Evolutionary conservation across 2,113 vertebrate genomes (phyloP).

Genomic region (Mormoops blainvillei): DNA sequence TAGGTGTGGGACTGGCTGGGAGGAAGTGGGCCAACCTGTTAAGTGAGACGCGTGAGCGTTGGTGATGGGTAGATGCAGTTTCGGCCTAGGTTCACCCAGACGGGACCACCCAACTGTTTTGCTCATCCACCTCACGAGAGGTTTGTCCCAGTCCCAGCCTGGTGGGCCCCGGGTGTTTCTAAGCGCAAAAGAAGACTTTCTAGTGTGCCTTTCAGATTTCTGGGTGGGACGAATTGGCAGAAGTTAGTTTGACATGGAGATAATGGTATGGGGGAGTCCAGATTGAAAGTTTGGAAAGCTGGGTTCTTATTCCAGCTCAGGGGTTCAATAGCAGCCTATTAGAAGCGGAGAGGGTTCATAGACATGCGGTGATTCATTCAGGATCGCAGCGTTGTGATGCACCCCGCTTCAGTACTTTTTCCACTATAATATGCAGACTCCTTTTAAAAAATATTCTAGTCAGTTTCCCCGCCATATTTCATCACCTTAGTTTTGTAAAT

Average conservation of each 20-base stretch:
- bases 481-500: neutral
- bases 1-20: neutral
- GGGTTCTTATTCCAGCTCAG: neutral
- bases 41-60: no score
- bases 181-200: neutral
- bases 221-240: neutral
- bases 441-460: neutral
- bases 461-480: neutral
- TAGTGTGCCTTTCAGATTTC: neutral
- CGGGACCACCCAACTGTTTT: neutral
- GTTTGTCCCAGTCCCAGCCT: neutral
- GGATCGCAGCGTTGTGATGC: neutral
- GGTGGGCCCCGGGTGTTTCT: neutral
- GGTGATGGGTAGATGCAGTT: fast-evolving
- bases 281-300: neutral
- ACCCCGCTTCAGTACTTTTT: neutral
- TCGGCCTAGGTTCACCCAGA: neutral
- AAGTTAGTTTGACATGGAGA: neutral
- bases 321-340: neutral
- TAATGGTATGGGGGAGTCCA: neutral
- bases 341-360: neutral
- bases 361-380: neutral
- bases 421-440: neutral
- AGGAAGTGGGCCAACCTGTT: neutral
- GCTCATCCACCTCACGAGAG: neutral